Conservation (phyloP, 2,888 invertebrate genomes). For the Machimus rusticus region DNA sequence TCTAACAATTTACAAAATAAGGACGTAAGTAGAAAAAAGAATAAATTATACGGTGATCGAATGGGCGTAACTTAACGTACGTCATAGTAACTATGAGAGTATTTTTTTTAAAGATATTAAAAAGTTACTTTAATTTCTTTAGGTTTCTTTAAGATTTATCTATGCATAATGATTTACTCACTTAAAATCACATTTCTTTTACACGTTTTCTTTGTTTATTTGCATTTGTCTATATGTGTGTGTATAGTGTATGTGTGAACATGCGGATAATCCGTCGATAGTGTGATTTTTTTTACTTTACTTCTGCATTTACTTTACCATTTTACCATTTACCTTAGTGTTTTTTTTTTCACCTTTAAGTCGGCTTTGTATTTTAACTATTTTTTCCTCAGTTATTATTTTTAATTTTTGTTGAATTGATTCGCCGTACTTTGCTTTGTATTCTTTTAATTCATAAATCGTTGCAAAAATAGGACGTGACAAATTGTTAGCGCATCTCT, state of each 20-base stretch:
- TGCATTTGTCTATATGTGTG: conserved; percentile 28
- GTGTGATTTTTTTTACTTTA: conserved; percentile 14
- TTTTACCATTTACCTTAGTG: conserved; percentile 43
- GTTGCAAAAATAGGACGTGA: conserved; percentile 64
- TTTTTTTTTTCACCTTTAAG: conserved; percentile 32
- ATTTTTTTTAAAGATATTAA: conserved; percentile 36
- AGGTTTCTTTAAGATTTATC: conserved; percentile 38
- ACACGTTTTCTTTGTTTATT: conserved; percentile 33
- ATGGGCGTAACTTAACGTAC: conserved; percentile 27
- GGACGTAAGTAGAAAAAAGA: background rate
- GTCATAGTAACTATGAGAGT: conserved; percentile 39
- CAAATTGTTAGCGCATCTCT: conserved; percentile 47
- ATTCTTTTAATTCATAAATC: conserved; percentile 52
- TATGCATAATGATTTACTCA: conserved; percentile 39
- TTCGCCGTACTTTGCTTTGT: conserved; percentile 30
- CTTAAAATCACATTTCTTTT: conserved; percentile 41
- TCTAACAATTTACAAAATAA: conserved; percentile 37
- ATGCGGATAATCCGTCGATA: conserved; percentile 7
- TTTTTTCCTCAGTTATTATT: background rate
- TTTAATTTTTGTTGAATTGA: conserved; percentile 1
- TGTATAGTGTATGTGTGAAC: conserved; percentile 48
- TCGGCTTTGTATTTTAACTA: background rate
- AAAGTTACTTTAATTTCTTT: conserved; percentile 38
- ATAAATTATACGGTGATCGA: conserved; percentile 29
- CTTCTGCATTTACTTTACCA: conserved; percentile 46